Evolutionary conservation across 2,888 invertebrate genomes (phyloP), one percentile per base, ranked within the genome.

Genomic region (Muscina levida): DNA sequence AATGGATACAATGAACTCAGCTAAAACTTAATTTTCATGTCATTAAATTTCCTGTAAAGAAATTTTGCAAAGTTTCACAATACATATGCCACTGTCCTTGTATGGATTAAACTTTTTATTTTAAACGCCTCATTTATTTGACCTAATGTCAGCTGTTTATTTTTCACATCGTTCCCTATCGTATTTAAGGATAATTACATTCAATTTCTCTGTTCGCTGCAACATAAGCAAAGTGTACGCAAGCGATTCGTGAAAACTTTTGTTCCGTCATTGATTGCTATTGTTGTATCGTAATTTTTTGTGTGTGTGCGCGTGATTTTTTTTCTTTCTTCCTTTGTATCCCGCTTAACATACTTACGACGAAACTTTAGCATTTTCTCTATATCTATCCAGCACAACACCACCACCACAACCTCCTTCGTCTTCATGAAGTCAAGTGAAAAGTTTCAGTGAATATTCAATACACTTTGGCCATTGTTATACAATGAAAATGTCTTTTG

Each of bases 161-260:
- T 53, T 53, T 24, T 24, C 24, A 53, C 22, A 53, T 53, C 22
- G 24, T 53, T 22, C 24, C 22, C 24, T 53, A 24, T 53, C 22
- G 13, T 53, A 24, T 53, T 4, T 13, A 53, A 53, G 24, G 24
- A 11, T 24, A 24, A 53, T 24, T 53, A 24, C 13, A 19, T 5
- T 53, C 2, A 53, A 13, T 53, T 53, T 53, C 22, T 19, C 5
- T 53, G 53, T 10, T 22, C 53, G 53, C 19, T 53, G n/a, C n/a
- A n/a, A n/a, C 24, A 53, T 22, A 53, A 3, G 1, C 13, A 24
- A 8, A 53, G 53, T 19, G 1, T 51, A 19, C 48, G 46, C 13
- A 13, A 53, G 53, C 22, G 53, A 53, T 53, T 53, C 22, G 13
- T 13, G 53, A 13, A 53, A 53, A 53, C 53, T 53, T 53, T 46